Base-by-base conservation (phyloP, 1,140 invertebrate genomes). In the Pseudoatta argentina region DNA sequence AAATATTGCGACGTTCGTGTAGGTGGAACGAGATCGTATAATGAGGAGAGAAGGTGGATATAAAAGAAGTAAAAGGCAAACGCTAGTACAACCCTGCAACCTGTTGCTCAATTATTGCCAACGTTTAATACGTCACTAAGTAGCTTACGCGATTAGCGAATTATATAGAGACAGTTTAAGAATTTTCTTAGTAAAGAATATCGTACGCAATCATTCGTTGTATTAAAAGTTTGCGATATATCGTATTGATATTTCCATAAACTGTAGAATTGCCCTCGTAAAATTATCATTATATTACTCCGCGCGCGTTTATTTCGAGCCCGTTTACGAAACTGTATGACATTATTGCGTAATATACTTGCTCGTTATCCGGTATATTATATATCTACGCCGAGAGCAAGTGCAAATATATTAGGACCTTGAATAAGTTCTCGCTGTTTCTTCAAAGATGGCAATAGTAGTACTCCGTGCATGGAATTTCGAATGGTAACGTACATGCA, bases 11-110 rank as follows among this genome's bases (percentile, higher is more conserved):
- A 34, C 67, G 27, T 12, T 14, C 18, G 18, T 12, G 86, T 64
- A 85, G 86, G 78, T 85, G 79, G 63, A 85, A 77, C 51, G 34
- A 85, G 72, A 87, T 69, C 44, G 39, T 88, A 69, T 44, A 87
- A 48, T 7, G 77, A 79, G 76, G 14, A 78, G 12, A 51, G 27
- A 79, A 51, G 44, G 48, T 24, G 63, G 61, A 67, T n/a, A 48
- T 53, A 44, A 59, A 48, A 59, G 51, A 57, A 27, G 16, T 34
- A 48, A 55, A 66, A 39, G 44, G 48, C 53, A 59, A 44, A 48
- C 34, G 30, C 5, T 66, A 21, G 16, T 39, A 44, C 2, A 69
- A 69, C 39, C 21, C 24, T 8, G 39, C 14, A 83, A 83, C 18
- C 8, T 30, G 24, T 75, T 73, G 69, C 53, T 59, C 53, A 82